These are phyloP conservation scores for Saccopteryx bilineata DNA, from an alignment of 2,113 vertebrate species.

Conservation along the genomic window DNA sequence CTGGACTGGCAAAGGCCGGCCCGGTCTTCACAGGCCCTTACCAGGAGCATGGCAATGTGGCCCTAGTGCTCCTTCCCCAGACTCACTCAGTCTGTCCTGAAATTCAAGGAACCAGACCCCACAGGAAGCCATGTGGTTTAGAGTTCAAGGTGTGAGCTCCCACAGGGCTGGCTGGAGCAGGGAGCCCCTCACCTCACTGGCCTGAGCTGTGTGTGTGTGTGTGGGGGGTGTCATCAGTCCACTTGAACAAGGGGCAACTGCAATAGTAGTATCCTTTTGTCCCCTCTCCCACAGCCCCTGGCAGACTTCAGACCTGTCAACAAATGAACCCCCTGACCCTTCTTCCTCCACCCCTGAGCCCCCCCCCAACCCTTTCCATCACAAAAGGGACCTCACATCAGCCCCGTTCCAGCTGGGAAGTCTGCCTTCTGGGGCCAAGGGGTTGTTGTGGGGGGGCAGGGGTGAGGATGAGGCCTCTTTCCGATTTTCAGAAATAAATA, in stretches of 20 bases:
- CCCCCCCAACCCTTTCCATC: too few relatives aligned
- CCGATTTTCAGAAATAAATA: constrained; percentile 19
- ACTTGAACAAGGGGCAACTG: not conserved
- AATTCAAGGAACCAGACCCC: not conserved
- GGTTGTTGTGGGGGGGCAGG: not conserved
- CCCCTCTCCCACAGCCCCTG: not conserved
- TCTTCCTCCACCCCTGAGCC: not conserved
- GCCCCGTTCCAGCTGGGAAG: not conserved
- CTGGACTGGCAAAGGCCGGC: not conserved
- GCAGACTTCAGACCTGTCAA: not conserved
- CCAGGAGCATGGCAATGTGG: not conserved
- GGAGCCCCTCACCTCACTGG: not conserved
- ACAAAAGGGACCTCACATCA: not conserved
- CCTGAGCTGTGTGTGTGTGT: too few relatives aligned
- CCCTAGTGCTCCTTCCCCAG: rapidly evolving
- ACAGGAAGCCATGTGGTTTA: not conserved
- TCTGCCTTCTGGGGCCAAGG: not conserved
- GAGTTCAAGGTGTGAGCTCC: too few relatives aligned
- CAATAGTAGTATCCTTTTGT: not conserved
- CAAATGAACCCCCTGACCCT: not conserved
- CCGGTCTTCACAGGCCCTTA: not conserved
- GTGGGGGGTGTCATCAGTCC: too few relatives aligned
- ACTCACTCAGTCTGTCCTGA: not conserved
- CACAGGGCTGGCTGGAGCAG: rapidly evolving
- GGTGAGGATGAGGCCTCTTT: not conserved